Percentiles rank a stretch among this genome's conserved stretches.
phyloP scores from a whole-genome alignment of 2,797 vertebrate species.

The Typhlichthys eigenmanni region DNA sequence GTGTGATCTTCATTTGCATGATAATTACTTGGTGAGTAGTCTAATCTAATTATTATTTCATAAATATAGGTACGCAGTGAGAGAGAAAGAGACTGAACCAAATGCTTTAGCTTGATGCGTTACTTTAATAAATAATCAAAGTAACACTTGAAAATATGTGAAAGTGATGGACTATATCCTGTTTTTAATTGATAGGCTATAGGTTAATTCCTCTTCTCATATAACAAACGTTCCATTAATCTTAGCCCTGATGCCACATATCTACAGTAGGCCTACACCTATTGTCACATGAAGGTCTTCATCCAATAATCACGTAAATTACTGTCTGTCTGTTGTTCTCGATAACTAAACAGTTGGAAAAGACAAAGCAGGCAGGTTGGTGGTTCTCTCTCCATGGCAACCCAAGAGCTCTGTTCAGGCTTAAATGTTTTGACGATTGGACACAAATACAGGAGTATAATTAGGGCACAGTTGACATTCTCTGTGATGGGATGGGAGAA shows the following conservation, averaged over 20 bases:
- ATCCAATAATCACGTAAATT: no score
- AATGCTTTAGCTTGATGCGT: constrained; percentile 83
- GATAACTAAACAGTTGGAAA: no score
- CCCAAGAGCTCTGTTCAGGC: no score
- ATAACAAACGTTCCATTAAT: constrained; percentile 46
- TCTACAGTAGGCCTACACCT: neutral
- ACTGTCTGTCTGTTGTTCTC: no score
- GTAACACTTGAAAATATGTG: constrained; percentile 79
- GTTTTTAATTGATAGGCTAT: constrained; percentile 30
- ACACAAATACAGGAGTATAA: no score
- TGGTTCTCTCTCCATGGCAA: no score
- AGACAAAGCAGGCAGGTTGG: no score
- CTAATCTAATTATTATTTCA: constrained; percentile 78
- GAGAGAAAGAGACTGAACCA: constrained; percentile 53
- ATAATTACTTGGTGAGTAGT: constrained; percentile 84
- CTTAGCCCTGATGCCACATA: constrained; percentile 23
- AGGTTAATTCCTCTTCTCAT: constrained; percentile 38
- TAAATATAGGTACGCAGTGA: constrained; percentile 69
- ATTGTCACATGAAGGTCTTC: neutral
- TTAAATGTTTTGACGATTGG: no score
- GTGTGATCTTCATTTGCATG: constrained; percentile 83
- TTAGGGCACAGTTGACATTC: no score
- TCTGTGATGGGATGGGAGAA: no score
- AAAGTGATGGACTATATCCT: constrained; percentile 58
- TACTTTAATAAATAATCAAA: constrained; percentile 89